These are phyloP conservation scores for Crenuchus spilurus DNA, from an alignment of 2,797 vertebrate species.

Conservation along the genomic window DNA sequence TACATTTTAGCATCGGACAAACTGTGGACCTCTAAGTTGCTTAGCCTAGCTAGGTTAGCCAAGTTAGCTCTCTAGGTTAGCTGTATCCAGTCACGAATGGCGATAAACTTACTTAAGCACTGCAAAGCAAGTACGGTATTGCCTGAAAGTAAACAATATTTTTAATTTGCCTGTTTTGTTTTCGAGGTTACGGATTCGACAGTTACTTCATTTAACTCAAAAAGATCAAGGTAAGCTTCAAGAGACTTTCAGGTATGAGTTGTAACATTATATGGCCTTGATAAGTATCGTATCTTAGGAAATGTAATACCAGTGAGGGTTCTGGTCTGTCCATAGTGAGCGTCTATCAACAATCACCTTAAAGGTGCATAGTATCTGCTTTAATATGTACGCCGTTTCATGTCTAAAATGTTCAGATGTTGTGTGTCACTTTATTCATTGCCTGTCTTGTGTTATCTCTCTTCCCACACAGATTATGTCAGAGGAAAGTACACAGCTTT, in stretches of 20 bases:
- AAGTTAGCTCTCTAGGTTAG: background rate
- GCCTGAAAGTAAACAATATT: background rate
- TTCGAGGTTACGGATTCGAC: background rate
- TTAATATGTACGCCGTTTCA: no score
- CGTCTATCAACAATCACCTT: no score
- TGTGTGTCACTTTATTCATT: background rate
- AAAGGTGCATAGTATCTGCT: no score
- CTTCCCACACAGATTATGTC: conserved; percentile 67
- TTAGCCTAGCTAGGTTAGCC: background rate
- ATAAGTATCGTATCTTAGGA: background rate
- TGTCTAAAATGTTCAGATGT: background rate
- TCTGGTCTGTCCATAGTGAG: background rate
- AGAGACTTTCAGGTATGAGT: background rate
- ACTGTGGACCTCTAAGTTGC: background rate
- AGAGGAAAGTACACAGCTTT: conserved; percentile 80
- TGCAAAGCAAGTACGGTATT: background rate
- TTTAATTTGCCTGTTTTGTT: background rate
- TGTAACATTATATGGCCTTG: background rate
- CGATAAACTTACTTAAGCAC: background rate
- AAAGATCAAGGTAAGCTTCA: background rate
- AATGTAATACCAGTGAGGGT: background rate
- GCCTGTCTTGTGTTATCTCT: conserved; percentile 6
- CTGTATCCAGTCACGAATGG: background rate
- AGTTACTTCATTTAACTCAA: background rate
- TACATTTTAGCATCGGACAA: background rate